A percentile compares a stretch with the other conserved stretches of the same genome.
Conservation (phyloP, 2,888 invertebrate genomes). For the Cremastinae sp. region DNA sequence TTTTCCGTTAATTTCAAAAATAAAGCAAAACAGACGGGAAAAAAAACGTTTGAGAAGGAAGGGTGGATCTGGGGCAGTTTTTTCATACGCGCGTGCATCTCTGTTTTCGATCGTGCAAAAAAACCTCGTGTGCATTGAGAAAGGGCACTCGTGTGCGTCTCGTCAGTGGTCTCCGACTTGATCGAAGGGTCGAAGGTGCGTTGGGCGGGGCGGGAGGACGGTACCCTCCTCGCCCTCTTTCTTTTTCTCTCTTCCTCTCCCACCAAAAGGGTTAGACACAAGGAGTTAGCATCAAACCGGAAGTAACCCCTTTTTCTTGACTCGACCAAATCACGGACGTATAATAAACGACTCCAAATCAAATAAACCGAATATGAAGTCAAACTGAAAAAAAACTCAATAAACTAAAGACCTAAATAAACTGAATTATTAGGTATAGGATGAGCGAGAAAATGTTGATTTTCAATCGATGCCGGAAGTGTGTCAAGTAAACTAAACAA, state of each 20-base stretch:
- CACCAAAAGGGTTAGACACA: slow-evolving; percentile 42
- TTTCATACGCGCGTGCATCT: neutral
- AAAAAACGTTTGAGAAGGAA: neutral
- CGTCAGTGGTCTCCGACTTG: slow-evolving; percentile 42
- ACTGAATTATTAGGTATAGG: too few species aligned
- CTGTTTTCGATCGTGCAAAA: neutral
- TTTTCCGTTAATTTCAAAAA: neutral
- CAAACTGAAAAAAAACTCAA: too few species aligned
- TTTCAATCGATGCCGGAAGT: too few species aligned
- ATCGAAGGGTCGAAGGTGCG: slow-evolving; percentile 60
- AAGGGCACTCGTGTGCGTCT: slow-evolving; percentile 18
- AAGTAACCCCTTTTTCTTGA: slow-evolving; percentile 18
- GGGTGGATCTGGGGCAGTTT: neutral
- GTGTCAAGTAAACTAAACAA: too few species aligned
- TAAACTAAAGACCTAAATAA: too few species aligned
- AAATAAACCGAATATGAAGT: too few species aligned
- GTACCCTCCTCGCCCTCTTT: slow-evolving; percentile 30
- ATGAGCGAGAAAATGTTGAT: too few species aligned
- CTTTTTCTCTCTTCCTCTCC: neutral
- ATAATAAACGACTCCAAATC: too few species aligned
- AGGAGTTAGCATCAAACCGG: slow-evolving; percentile 4
- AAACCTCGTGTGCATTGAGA: neutral
- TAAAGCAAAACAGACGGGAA: neutral
- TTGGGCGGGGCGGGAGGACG: slow-evolving; percentile 61
- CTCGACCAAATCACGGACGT: too few species aligned